Conservation (phyloP, 2,113 vertebrate species). For the Chaetura pelagica region DNA sequence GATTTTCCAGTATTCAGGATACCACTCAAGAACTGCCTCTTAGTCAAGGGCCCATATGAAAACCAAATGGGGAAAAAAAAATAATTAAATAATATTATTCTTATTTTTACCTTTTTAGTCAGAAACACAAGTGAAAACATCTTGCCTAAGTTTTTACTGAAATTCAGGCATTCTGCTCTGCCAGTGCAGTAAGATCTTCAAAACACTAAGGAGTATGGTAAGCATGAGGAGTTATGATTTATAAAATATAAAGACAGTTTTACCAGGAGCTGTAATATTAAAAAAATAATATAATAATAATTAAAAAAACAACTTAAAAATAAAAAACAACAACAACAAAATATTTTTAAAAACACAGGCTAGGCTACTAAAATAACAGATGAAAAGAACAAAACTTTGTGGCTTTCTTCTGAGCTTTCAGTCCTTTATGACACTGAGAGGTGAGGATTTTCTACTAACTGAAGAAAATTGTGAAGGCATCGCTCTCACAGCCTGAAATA, state of each 20-base stretch:
- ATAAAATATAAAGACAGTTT: background rate
- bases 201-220: background rate
- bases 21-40: background rate
- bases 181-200: background rate
- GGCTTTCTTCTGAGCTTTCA: background rate
- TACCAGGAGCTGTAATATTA: background rate
- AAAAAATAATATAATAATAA: background rate
- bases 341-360: background rate
- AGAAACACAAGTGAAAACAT: background rate
- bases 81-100: background rate
- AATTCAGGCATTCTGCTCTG: background rate
- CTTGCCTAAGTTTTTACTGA: background rate
- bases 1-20: background rate
- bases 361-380: background rate
- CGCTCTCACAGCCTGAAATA: background rate
- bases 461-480: background rate
- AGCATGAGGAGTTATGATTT: background rate
- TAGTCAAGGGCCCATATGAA: background rate
- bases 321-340: background rate
- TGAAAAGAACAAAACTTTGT: background rate
- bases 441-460: background rate
- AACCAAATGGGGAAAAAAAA: background rate
- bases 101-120: background rate
- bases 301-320: background rate
- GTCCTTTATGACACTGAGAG: background rate